Percentiles rank a stretch among this genome's conserved stretches.
Conservation (phyloP, 2,888 invertebrate species). For the Lasioglossum villosulum region DNA sequence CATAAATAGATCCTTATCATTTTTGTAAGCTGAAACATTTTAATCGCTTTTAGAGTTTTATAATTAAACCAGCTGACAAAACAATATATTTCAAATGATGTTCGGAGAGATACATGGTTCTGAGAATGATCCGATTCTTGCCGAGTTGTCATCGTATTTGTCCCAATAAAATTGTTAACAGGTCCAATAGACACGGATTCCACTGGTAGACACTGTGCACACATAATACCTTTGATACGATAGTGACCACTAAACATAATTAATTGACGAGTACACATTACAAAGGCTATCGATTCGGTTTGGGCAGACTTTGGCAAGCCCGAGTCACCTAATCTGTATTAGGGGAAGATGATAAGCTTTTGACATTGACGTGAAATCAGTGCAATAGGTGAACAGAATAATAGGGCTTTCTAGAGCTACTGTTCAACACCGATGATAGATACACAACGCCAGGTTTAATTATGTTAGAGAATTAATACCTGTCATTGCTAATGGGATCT, state of each 20-base stretch:
- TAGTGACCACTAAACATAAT: neutral
- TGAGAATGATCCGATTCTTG: neutral
- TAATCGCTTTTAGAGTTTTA: neutral
- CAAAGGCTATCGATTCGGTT: slow-evolving; percentile 22
- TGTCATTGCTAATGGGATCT: neutral
- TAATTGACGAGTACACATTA: slow-evolving; percentile 15
- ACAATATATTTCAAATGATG: neutral
- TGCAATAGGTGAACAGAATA: slow-evolving; percentile 25
- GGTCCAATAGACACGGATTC: neutral
- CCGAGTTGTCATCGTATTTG: neutral
- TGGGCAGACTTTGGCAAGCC: neutral
- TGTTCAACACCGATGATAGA: neutral
- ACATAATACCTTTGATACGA: slow-evolving; percentile 2
- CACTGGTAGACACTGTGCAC: neutral
- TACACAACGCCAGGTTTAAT: neutral
- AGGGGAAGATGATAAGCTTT: slow-evolving; percentile 27
- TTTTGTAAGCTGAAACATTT: no score
- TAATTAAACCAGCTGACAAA: neutral
- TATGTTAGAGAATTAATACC: neutral
- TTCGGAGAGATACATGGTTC: neutral
- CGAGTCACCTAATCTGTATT: slow-evolving; percentile 9
- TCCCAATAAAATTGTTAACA: slow-evolving; percentile 3
- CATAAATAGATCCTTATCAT: no score
- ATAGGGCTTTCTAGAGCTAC: neutral
- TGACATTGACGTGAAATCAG: slow-evolving; percentile 22